Base-by-base conservation (phyloP, 2,888 invertebrate genomes). In the Microctonus hyperodae region DNA sequence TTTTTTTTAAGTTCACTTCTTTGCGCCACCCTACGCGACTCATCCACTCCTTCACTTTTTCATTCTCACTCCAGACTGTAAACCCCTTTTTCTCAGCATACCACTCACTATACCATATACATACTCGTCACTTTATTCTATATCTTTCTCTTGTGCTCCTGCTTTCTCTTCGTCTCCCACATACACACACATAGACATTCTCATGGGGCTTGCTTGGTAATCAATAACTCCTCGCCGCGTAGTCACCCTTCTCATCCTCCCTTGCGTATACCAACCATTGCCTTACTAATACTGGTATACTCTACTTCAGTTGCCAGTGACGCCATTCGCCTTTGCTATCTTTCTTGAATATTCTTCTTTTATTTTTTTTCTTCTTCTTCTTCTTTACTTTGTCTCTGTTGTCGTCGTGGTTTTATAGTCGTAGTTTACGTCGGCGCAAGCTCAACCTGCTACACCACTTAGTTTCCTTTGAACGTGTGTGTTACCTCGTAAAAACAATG, bases 201-300 rank as follows among this genome's bases (percentile, higher is more conserved):
- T 60, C 60, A 40, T 37, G 22, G 1, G 37, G 37, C 61, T 66
- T 37, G 57, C 57, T 62, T 73, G 80, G 79, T 82, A 83, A 83
- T 83, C 83, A 82, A 83, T 82, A 82, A 83, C 82, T 82, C 77
- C 81, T 80, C 78, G 78, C 77, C 76, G 76, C 72, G 73, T 66
- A 69, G 70, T 69, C 69, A 64, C 69, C 68, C 69, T 64, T 64
- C 69, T 68, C 64, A 40, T 64, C 61, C 64, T 31, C 31, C 11
- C 51, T n/a, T n/a, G n/a, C n/a, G 22, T 25, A 37, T 7, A 56
- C 66, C 56, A 20, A 37, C 31, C 33, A 22, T 10, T 33, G 10
- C 28, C 35, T 31, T 25, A 40, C 31, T 59, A 61, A 55, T 61
- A 61, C 65, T 33, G 56, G 16, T 56, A 59, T 40, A 37, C 60